Base-by-base conservation (phyloP, 2,888 invertebrate genomes). In the Leucophenga maculata region DNA sequence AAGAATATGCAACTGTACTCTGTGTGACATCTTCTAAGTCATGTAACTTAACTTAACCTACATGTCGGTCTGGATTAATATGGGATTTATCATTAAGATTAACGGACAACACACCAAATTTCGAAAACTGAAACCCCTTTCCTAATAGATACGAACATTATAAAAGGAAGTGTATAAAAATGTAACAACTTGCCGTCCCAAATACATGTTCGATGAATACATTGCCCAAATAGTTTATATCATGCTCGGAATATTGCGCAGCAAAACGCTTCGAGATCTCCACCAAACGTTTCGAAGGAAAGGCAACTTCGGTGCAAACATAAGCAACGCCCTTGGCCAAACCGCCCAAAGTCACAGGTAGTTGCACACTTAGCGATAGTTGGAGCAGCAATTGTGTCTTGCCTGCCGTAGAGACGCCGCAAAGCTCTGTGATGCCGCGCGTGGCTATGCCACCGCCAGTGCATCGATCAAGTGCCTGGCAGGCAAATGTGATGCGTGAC, bases 301-400 rank as follows among this genome's bases (percentile, higher is more conserved):
- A 94, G 16, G 88, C 86, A 83, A 92, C 91, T 87, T 94, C 94
- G 0, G 94, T 94, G 77, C 92, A 92, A 74, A 95, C 92, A 79
- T 92, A 94, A 14, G 93, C 90, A 0, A 91, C 92, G 22, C 91
- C 90, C 84, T 89, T 90, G 67, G 85, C 87, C 50, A 92, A 85
- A 31, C 93, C 93, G 39, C 92, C 91, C 62, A 85, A 86, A 76
- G 82, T 76, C 55, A 66, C 8, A 0, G 88, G 85, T 3, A 93
- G 85, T 84, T 94, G 94, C 11, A 91, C 91, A 57, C 90, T 91
- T 3, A 95, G 85, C n/a, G 92, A 90, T 3, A 95, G 86, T 83
- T 94, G 94, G 39, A 95, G 86, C 75, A 93, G 92, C 14, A 94
- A 80, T 83, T 95, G 95, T 0, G 94, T 94, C 88, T 95, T 95